Evolutionary conservation across 2,113 vertebrate species (phyloP), one percentile per base, ranked within the genome.

Genomic region (Microcebus jonahi): DNA sequence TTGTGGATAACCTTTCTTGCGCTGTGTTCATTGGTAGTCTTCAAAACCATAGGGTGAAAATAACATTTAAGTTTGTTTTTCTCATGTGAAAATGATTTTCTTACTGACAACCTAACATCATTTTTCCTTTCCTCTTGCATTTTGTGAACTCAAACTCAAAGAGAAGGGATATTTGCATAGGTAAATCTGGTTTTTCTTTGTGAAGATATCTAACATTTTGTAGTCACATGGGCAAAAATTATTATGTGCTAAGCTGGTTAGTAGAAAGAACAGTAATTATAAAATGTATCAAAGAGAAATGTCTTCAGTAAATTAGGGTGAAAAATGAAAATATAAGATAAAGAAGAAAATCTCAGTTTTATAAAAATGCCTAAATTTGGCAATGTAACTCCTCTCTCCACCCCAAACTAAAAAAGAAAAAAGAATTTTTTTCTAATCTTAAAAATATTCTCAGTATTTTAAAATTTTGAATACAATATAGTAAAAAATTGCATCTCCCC

Each of bases 11-110:
- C 39, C 53, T 36, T 67, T 96, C 42, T n/a, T 59, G 0, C 84
- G 61, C 67, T 91, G 59, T 59, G n/a, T 95, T 98, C 71, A 76
- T 59, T 89, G 0, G 39, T 61, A 63, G n/a, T 96, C 11, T 91
- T 88, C 92, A 87, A 36, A 86, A 83, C 53, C 70, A 21, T 23
- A 70, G 55, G 95, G 42, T 65, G 59, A 97, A 90, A 87, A 15
- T 77, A 90, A 65, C n/a, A 42, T 91, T 91, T 93, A 90, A 91
- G 15, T 29, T 17, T 96, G 61, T 87, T 98, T 98, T 97, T 96
- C 4, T 96, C 76, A 45, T 14, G 27, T n/a, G 92, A 59, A 96
- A 95, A 14, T 97, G 29, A 25, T 97, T 97, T 85, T 97, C 39
- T 96, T 93, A 8, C 73, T 93, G 36, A 65, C 6, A 39, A 42